Conservation (phyloP, 2,797 vertebrate genomes). For the Pempheris klunzingeri region DNA sequence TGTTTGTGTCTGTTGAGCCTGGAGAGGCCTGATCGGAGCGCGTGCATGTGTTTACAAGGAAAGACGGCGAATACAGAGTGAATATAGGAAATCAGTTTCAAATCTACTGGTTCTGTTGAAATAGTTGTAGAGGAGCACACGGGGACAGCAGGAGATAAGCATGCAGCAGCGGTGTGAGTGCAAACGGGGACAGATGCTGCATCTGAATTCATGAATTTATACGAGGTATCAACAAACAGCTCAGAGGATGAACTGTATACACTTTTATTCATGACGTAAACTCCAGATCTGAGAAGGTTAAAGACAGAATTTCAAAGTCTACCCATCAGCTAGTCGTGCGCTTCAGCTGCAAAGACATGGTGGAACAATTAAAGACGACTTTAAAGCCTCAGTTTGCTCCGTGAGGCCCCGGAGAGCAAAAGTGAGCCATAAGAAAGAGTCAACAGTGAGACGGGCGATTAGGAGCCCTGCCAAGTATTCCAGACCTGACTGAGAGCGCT, state of each 20-base stretch:
- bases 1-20: neutral
- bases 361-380: neutral
- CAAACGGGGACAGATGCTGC: slow-evolving; percentile 14
- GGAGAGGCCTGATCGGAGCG: neutral
- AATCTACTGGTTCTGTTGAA: slow-evolving; percentile 4
- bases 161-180: slow-evolving; percentile 6
- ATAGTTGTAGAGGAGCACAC: neutral
- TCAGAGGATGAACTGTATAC: neutral
- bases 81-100: neutral
- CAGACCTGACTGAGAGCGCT: neutral
- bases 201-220: neutral
- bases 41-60: neutral
- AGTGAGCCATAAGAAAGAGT: neutral
- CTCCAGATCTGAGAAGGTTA: too few relatives aligned
- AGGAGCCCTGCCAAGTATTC: neutral
- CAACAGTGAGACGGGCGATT: neutral
- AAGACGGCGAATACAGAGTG: neutral
- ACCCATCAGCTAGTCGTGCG: neutral
- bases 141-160: neutral
- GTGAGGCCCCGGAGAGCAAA: neutral
- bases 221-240: slow-evolving; percentile 2
- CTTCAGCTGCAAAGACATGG: neutral
- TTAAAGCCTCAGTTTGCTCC: neutral
- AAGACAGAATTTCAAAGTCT: neutral
- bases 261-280: neutral